These are phyloP conservation scores for Polypedilum vanderplanki DNA, from an alignment of 1,140 invertebrate species.

Conservation along the genomic window DNA sequence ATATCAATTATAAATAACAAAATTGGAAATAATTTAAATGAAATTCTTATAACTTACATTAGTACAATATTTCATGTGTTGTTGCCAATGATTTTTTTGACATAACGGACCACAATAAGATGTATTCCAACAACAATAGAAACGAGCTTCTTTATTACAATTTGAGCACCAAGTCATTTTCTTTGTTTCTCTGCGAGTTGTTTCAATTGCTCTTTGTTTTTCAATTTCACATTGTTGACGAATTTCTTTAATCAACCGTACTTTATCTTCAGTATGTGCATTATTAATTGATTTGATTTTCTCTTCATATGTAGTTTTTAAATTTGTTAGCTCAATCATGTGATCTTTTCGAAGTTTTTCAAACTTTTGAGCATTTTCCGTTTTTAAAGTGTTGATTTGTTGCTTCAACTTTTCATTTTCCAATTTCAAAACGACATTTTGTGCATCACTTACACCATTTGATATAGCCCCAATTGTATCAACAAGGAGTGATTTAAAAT, in stretches of 20 bases:
- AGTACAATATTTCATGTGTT: slow-evolving; percentile 42
- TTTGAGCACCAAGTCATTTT: slow-evolving; percentile 81
- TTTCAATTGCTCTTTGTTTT: slow-evolving; percentile 56
- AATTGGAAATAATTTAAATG: no score
- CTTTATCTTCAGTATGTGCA: slow-evolving; percentile 58
- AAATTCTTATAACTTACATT: no score
- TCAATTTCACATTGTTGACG: slow-evolving; percentile 56
- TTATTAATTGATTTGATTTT: slow-evolving; percentile 52
- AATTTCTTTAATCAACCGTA: slow-evolving; percentile 52
- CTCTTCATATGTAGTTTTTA: slow-evolving; percentile 32
- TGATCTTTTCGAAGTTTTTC: slow-evolving; percentile 33
- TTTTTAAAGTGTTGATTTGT: slow-evolving; percentile 33
- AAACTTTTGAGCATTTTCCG: slow-evolving; percentile 47
- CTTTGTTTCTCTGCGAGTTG: slow-evolving; percentile 67
- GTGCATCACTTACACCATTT: slow-evolving; percentile 46
- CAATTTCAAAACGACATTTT: slow-evolving; percentile 50
- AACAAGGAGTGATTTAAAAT: slow-evolving; percentile 51
- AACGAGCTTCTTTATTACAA: slow-evolving; percentile 78
- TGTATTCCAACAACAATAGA: slow-evolving; percentile 93
- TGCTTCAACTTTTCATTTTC: slow-evolving; percentile 60
- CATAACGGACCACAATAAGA: slow-evolving; percentile 85
- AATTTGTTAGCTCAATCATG: background rate
- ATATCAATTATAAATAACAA: no score
- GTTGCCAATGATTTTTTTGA: slow-evolving; percentile 62
- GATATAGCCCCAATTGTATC: slow-evolving; percentile 51